These are phyloP conservation scores for Crax fasciolata DNA, from an alignment of 2,797 vertebrate genomes.

Conservation along the genomic window DNA sequence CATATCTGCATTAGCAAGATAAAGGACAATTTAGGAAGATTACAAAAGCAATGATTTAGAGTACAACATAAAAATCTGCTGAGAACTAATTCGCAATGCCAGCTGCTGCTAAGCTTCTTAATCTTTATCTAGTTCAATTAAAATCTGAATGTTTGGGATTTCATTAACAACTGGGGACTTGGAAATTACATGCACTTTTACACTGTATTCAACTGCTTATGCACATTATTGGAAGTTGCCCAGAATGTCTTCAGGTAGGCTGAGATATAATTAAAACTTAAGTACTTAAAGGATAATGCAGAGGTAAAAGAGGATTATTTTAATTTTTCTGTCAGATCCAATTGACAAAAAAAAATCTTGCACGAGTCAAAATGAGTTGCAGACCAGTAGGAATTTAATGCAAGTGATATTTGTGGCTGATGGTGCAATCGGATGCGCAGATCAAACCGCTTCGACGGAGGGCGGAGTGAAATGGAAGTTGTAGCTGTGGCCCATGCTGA, in stretches of 20 bases:
- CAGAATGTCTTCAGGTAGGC: conserved; percentile 78
- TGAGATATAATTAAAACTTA: conserved; percentile 77
- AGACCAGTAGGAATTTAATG: conserved; percentile 5
- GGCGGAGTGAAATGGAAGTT: background rate
- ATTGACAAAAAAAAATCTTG: conserved; percentile 45
- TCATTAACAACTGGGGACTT: conserved; percentile 86
- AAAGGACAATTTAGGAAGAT: conserved; percentile 87
- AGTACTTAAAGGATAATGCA: conserved; percentile 70
- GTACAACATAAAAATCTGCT: conserved; percentile 83
- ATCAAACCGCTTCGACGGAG: background rate
- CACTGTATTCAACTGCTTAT: conserved; percentile 56
- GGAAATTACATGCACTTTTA: conserved; percentile 80
- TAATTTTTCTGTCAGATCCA: conserved; percentile 71
- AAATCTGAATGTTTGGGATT: conserved; percentile 88
- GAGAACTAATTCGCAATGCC: conserved; percentile 84
- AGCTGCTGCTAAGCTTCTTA: conserved; percentile 87
- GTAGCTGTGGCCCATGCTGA: background rate
- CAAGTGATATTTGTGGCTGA: background rate
- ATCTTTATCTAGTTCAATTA: conserved; percentile 91
- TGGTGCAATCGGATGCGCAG: background rate
- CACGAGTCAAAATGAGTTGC: background rate
- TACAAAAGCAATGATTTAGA: conserved; percentile 85
- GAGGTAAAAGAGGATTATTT: conserved; percentile 70
- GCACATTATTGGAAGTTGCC: conserved; percentile 59
- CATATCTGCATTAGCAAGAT: conserved; percentile 86